A percentile compares a stretch with the other conserved stretches of the same genome.
Conservation (phyloP, 2,888 invertebrate species). For the Drosophila paranaensis region DNA sequence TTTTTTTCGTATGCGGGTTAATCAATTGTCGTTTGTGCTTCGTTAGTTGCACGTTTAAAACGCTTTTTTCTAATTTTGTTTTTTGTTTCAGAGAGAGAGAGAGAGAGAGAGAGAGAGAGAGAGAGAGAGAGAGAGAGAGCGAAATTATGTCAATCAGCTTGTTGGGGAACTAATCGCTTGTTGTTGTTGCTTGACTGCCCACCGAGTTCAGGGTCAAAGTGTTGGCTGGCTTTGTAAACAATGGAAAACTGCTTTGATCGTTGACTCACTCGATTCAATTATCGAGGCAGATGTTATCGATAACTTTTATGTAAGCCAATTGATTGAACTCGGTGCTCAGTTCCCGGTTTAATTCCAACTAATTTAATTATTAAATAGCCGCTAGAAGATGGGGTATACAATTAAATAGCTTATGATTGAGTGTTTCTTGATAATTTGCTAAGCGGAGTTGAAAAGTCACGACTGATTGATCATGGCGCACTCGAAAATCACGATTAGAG, state of each 20-base stretch:
- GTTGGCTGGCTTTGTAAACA: slow-evolving; percentile 6
- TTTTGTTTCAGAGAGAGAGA: not conserved
- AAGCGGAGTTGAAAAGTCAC: slow-evolving; percentile 38
- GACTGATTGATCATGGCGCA: slow-evolving; percentile 21
- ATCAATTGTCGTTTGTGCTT: slow-evolving; percentile 72
- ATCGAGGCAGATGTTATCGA: not conserved
- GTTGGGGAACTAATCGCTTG: slow-evolving; percentile 57
- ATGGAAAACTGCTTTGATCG: slow-evolving; percentile 7
- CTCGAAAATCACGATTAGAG: slow-evolving; percentile 21
- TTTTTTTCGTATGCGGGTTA: slow-evolving; percentile 40
- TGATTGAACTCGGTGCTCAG: not conserved
- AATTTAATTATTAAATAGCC: slow-evolving; percentile 1
- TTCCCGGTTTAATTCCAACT: slow-evolving; percentile 6
- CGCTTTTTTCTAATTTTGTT: slow-evolving; percentile 21
- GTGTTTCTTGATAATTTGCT: slow-evolving; percentile 24
- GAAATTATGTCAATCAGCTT: slow-evolving; percentile 65
- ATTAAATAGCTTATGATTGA: slow-evolving; percentile 30
- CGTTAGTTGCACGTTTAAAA: slow-evolving; percentile 66
- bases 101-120: too few species aligned
- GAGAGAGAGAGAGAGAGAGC: not conserved
- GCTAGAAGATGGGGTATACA: slow-evolving; percentile 4
- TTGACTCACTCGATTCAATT: not conserved
- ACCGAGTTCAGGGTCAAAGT: slow-evolving; percentile 66
- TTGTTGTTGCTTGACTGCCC: slow-evolving; percentile 39
- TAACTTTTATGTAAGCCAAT: slow-evolving; percentile 4